A percentile compares a stretch with the other conserved stretches of the same genome.
Conservation (phyloP, 2,888 invertebrate genomes). For the Ectropis crepuscularia region DNA sequence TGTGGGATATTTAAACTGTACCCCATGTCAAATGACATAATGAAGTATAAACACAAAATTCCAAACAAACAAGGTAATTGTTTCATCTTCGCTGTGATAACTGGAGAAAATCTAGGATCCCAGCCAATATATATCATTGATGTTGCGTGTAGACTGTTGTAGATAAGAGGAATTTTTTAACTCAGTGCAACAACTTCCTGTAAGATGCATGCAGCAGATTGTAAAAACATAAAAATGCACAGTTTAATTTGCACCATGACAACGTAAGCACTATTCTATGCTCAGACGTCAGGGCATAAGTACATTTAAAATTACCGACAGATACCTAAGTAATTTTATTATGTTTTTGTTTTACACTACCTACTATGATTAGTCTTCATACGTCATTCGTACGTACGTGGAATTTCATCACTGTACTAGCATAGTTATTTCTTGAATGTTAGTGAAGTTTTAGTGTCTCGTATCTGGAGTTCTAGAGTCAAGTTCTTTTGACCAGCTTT, state of each 20-base stretch:
- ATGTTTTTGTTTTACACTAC: no score
- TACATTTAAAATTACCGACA: no score
- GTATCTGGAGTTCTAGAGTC: no score
- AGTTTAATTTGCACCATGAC: conserved; percentile 22
- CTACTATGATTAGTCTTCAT: no score
- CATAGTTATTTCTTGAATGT: no score
- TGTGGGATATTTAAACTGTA: conserved; percentile 45
- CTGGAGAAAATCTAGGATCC: conserved; percentile 45
- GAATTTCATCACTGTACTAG: no score
- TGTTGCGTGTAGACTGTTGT: conserved; percentile 56
- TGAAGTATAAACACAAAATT: conserved; percentile 52
- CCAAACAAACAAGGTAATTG: conserved; percentile 59
- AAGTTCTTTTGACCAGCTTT: no score
- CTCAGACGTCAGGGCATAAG: no score
- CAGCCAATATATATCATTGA: conserved; percentile 56
- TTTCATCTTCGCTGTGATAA: conserved; percentile 68
- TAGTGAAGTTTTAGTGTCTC: no score
- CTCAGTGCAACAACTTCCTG: conserved; percentile 77
- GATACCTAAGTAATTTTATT: no score
- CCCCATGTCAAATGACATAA: conserved; percentile 43
- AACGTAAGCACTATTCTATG: no score
- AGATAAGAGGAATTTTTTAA: conserved; percentile 64
- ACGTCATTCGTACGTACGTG: no score
- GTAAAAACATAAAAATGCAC: conserved; percentile 64
- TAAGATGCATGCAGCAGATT: conserved; percentile 64